A percentile compares a stretch with the other conserved stretches of the same genome.
These are phyloP conservation scores for Champsocephalus esox DNA, from an alignment of 2,797 vertebrate genomes.

Conservation along the genomic window DNA sequence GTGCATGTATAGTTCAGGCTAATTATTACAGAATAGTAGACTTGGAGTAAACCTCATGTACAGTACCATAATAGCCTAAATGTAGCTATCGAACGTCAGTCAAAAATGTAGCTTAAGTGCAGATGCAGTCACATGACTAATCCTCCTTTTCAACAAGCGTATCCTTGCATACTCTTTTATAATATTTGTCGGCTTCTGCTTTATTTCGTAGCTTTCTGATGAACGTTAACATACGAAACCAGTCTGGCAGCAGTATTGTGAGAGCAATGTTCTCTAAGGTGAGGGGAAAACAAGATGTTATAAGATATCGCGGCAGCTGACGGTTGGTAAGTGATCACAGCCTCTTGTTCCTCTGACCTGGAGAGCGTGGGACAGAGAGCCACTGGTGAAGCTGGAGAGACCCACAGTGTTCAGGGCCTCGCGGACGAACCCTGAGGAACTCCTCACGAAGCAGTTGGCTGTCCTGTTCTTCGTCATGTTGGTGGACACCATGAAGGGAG, in stretches of 20 bases:
- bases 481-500: conserved; percentile 81
- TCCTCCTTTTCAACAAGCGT: conserved; percentile 32
- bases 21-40: not conserved
- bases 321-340: not conserved
- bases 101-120: not conserved
- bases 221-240: conserved; percentile 77
- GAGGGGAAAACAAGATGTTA: not conserved
- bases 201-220: conserved; percentile 49
- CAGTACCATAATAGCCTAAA: not conserved
- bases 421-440: conserved; percentile 66
- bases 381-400: conserved; percentile 80
- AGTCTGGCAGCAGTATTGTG: conserved; percentile 74
- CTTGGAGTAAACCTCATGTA: not conserved
- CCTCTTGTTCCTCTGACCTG: conserved; percentile 77
- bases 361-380: conserved; percentile 84
- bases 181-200: accelerated
- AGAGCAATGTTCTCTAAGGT: conserved; percentile 67
- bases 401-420: conserved; percentile 88
- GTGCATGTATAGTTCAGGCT: not conserved
- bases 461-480: conserved; percentile 75
- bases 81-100: not conserved
- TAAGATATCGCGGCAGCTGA: not conserved
- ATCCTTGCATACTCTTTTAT: not conserved
- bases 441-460: conserved; percentile 70
- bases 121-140: conserved; percentile 11